These are phyloP conservation scores for Limanda limanda DNA, from an alignment of 2,113 vertebrate genomes.

Conservation along the genomic window DNA sequence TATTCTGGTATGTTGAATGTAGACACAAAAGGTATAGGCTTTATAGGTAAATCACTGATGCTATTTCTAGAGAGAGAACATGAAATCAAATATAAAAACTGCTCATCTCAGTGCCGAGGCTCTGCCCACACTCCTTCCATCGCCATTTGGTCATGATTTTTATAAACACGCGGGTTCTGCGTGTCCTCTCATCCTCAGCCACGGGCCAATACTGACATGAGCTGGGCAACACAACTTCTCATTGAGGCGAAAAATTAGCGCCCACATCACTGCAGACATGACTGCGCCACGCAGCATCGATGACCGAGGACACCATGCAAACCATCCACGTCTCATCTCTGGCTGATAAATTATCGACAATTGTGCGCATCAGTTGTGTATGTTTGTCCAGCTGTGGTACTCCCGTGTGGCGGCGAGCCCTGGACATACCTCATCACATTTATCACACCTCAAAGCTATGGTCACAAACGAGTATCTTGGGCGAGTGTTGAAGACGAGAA, in stretches of 20 bases:
- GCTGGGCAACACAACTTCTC: slow-evolving; percentile 43
- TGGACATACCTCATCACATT: background rate
- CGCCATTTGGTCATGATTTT: slow-evolving; percentile 57
- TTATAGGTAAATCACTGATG: too few species aligned
- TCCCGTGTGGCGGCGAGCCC: background rate
- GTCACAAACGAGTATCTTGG: too few species aligned
- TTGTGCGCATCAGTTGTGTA: background rate
- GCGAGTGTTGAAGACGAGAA: background rate
- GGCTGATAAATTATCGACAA: background rate
- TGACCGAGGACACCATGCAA: background rate
- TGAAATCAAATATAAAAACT: background rate
- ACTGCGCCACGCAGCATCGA: slow-evolving; percentile 15
- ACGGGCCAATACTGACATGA: slow-evolving; percentile 44
- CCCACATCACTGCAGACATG: background rate
- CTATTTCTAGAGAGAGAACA: background rate
- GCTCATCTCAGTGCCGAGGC: slow-evolving; percentile 18
- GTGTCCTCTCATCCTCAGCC: slow-evolving; percentile 47
- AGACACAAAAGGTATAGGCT: too few species aligned
- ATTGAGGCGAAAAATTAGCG: slow-evolving; percentile 31
- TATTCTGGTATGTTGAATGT: too few species aligned
- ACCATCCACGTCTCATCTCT: background rate
- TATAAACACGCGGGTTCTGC: slow-evolving; percentile 47
- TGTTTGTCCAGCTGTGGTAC: slow-evolving; percentile 36
- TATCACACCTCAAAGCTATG: too few species aligned
- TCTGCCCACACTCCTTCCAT: slow-evolving; percentile 41